Conservation (phyloP, 2,888 invertebrate genomes). For the Meliscaeva auricollis region DNA sequence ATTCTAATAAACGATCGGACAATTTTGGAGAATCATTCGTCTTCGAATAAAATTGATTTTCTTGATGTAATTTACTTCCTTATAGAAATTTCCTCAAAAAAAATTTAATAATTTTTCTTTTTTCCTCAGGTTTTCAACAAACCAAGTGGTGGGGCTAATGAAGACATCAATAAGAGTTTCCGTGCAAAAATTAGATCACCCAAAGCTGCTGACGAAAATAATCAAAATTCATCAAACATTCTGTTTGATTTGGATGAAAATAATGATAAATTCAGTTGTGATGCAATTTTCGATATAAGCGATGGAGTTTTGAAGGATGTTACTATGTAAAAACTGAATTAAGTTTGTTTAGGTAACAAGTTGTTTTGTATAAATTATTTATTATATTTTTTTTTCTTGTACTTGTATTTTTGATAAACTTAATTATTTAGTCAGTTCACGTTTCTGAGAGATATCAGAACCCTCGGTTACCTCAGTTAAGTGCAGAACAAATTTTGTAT, state of each 20-base stretch:
- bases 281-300: conserved; percentile 79
- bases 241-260: conserved; percentile 10
- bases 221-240: conserved; percentile 48
- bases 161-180: conserved; percentile 44
- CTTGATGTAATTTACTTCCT: conserved; percentile 8
- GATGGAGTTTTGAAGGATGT: conserved; percentile 80
- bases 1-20: conserved; percentile 58
- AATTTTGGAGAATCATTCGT: conserved; percentile 10
- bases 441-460: too few relatives aligned
- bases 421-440: too few relatives aligned
- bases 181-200: neutral
- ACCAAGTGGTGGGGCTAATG: neutral
- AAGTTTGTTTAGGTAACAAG: conserved; percentile 8
- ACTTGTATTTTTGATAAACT: too few relatives aligned
- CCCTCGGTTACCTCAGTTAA: too few relatives aligned
- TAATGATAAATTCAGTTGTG: conserved; percentile 48
- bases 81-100: neutral
- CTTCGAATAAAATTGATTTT: conserved; percentile 13
- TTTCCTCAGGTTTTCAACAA: conserved; percentile 37
- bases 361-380: conserved; percentile 10
- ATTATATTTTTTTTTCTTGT: neutral
- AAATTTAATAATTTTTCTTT: neutral
- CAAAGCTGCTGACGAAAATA: conserved; percentile 35
- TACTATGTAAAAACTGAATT: conserved; percentile 67
- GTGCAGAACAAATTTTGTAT: too few relatives aligned